A percentile compares a stretch with the other conserved stretches of the same genome.
Evolutionary conservation across 2,113 vertebrate genomes (phyloP).

Genomic region (Galemys pyrenaicus): DNA sequence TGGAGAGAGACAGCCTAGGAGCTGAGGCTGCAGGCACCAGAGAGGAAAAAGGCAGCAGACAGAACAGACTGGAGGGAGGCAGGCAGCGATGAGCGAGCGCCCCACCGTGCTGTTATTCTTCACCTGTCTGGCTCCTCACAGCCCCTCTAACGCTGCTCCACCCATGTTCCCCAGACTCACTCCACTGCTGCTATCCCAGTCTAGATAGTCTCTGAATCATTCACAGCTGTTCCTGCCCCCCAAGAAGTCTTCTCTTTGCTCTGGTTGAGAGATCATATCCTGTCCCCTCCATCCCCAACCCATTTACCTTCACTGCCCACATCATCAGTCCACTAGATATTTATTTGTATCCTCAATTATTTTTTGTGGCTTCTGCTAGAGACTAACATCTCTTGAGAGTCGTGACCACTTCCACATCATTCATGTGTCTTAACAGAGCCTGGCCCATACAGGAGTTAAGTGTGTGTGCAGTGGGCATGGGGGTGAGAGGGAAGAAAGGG

Average conservation of each 20-base stretch:
- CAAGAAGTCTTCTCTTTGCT: not conserved
- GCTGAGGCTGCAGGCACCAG: not conserved
- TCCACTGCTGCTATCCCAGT: not conserved
- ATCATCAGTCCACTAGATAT: not conserved
- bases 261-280: not conserved
- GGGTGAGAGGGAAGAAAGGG: not conserved
- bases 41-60: not conserved
- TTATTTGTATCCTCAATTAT: not conserved
- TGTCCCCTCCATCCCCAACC: not conserved
- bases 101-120: not conserved
- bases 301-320: not conserved
- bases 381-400: not conserved
- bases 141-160: not conserved
- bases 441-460: not conserved
- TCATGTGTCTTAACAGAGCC: not conserved
- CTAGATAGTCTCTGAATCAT: not conserved
- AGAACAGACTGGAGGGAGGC: not conserved
- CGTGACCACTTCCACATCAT: rapidly evolving
- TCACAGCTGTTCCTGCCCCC: not conserved
- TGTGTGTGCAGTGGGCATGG: rapidly evolving
- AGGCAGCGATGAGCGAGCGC: not conserved
- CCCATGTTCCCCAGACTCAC: not conserved
- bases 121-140: not conserved
- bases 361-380: not conserved
- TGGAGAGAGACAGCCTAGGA: not conserved